A percentile compares a stretch with the other conserved stretches of the same genome.
Conservation (phyloP, 2,113 vertebrate species). For the Rhabdornis inornatus region DNA sequence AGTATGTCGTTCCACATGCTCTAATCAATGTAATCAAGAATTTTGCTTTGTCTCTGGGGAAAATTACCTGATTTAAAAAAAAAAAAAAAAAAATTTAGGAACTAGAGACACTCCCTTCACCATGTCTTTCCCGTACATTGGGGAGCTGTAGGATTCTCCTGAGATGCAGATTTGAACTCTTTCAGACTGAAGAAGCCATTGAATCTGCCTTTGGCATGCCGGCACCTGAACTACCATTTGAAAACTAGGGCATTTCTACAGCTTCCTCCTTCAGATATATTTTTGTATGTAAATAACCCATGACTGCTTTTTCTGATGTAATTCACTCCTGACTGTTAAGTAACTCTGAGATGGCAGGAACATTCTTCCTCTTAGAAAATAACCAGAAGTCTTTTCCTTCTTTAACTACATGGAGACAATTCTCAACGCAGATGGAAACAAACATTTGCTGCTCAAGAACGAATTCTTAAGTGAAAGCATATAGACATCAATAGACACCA, state of each 20-base stretch:
- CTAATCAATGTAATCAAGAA: not conserved
- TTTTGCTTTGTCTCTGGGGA: not conserved
- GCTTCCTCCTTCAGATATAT: not conserved
- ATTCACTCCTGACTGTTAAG: not conserved
- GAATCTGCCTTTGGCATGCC: not conserved
- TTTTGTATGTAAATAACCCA: not conserved
- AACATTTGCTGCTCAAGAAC: not conserved
- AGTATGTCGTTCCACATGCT: not conserved
- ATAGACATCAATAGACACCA: not conserved
- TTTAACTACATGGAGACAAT: not conserved
- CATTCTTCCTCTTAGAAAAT: not conserved
- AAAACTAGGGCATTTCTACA: not conserved
- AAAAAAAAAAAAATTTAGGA: not conserved
- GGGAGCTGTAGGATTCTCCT: not conserved
- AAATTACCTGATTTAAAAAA: not conserved
- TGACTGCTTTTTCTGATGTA: not conserved
- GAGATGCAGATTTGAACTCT: not conserved
- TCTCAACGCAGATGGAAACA: not conserved
- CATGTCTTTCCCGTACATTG: not conserved
- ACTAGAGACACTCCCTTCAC: not conserved
- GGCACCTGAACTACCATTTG: not conserved
- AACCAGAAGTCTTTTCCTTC: not conserved
- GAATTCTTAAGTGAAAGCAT: not conserved
- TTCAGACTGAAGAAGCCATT: not conserved
- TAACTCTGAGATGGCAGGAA: not conserved